A percentile compares a stretch with the other conserved stretches of the same genome.
Evolutionary conservation across 2,113 vertebrate species (phyloP).

Genomic region (Takifugu bimaculatus): DNA sequence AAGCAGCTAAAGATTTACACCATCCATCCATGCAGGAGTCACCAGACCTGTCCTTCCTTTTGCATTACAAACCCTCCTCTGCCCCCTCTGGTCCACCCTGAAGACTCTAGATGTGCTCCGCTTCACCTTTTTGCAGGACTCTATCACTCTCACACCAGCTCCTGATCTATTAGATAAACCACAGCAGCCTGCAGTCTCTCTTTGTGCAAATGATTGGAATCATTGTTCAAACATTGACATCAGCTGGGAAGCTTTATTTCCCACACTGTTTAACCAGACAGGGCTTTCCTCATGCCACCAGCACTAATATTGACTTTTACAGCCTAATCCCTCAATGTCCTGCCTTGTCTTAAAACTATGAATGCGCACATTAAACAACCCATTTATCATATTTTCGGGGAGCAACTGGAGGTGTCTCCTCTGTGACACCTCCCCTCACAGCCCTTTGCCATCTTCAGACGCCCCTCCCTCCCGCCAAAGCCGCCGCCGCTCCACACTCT

Average conservation of each 20-base stretch:
- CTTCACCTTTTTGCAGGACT: constrained; percentile 1
- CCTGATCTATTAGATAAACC: constrained; percentile 60
- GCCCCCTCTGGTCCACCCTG: background rate
- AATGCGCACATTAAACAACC: constrained; percentile 60
- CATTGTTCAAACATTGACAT: constrained; percentile 74
- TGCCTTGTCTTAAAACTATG: constrained; percentile 57
- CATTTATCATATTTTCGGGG: constrained; percentile 68
- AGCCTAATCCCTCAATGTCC: constrained; percentile 68
- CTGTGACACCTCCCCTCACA: constrained; percentile 15
- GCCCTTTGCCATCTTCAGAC: constrained; percentile 26
- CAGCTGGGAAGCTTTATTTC: constrained; percentile 68
- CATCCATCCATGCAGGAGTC: background rate
- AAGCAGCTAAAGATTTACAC: too few relatives aligned
- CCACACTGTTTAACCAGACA: constrained; percentile 64
- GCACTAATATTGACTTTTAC: constrained; percentile 72
- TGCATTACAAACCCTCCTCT: background rate
- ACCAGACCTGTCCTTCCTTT: background rate
- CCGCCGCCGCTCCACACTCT: constrained; percentile 18
- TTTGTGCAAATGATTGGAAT: constrained; percentile 70
- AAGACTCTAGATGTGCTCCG: background rate
- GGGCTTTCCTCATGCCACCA: constrained; percentile 57
- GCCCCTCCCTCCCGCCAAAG: background rate
- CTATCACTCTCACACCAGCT: constrained; percentile 24
- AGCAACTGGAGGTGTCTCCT: constrained; percentile 37
- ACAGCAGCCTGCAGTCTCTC: constrained; percentile 53